Percentiles rank a stretch among this genome's conserved stretches.
These are phyloP conservation scores for Huso huso DNA, from an alignment of 2,797 vertebrate genomes.

Conservation along the genomic window DNA sequence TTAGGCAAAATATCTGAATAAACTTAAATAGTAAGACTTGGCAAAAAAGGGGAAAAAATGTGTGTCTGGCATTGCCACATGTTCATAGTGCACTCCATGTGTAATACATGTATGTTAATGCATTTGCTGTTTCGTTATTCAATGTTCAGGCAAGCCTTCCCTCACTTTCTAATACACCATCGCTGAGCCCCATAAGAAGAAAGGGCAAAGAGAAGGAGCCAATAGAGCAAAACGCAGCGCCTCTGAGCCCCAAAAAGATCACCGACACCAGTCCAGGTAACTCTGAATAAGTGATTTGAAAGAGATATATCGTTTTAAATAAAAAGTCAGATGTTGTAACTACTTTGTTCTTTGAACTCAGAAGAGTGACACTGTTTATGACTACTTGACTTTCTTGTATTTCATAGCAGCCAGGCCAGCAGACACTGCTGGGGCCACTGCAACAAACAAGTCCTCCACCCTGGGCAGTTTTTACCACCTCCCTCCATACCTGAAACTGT, in stretches of 20 bases:
- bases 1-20: too few relatives aligned
- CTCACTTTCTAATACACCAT: constrained; percentile 85
- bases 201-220: constrained; percentile 89
- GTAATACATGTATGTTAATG: too few relatives aligned
- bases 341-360: too few relatives aligned
- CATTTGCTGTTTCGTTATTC: not conserved
- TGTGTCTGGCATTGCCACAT: too few relatives aligned
- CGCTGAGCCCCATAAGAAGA: constrained; percentile 89
- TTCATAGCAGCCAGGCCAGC: constrained; percentile 66
- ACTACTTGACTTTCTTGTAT: not conserved
- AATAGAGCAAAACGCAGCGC: constrained; percentile 61
- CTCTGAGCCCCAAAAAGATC: constrained; percentile 89
- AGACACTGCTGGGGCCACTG: constrained; percentile 65
- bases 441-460: constrained; percentile 78
- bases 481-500: constrained; percentile 88
- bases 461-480: constrained; percentile 92
- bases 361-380: too few relatives aligned
- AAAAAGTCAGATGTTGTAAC: too few relatives aligned
- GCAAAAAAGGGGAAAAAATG: too few relatives aligned
- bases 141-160: constrained; percentile 75
- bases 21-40: too few relatives aligned
- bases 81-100: too few relatives aligned
- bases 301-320: too few relatives aligned
- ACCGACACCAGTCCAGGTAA: constrained; percentile 75
- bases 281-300: not conserved